Conservation (phyloP, 2,113 vertebrate genomes). For the Maccullochella peelii region DNA sequence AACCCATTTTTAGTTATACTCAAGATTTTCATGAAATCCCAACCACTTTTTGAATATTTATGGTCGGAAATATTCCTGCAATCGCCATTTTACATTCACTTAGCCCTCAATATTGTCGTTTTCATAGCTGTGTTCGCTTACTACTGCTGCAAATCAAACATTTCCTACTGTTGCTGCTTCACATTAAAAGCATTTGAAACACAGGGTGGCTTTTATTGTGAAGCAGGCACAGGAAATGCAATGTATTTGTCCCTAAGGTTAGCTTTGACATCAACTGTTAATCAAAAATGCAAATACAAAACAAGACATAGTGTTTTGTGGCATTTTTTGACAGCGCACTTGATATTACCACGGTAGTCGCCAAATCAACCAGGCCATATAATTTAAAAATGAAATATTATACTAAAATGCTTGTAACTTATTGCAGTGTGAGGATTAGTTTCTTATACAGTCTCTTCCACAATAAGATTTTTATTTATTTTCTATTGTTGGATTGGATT, state of each 20-base stretch:
- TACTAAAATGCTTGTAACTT: neutral
- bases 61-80: neutral
- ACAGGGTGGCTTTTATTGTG: neutral
- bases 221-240: neutral
- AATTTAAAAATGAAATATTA: neutral
- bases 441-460: neutral
- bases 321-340: neutral
- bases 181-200: neutral
- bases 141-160: neutral
- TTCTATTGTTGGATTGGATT: neutral
- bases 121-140: neutral
- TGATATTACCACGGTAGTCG: neutral
- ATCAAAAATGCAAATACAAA: neutral
- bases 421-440: neutral
- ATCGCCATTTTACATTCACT: neutral
- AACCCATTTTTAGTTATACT: neutral
- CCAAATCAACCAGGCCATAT: neutral
- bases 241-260: neutral
- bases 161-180: neutral
- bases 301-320: neutral
- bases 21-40: neutral
- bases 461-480: neutral
- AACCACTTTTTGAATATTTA: neutral
- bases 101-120: neutral
- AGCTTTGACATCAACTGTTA: neutral